Evolutionary conservation across 1,140 invertebrate species (phyloP), one percentile per base, ranked within the genome.

Genomic region (Liolophura sinensis): DNA sequence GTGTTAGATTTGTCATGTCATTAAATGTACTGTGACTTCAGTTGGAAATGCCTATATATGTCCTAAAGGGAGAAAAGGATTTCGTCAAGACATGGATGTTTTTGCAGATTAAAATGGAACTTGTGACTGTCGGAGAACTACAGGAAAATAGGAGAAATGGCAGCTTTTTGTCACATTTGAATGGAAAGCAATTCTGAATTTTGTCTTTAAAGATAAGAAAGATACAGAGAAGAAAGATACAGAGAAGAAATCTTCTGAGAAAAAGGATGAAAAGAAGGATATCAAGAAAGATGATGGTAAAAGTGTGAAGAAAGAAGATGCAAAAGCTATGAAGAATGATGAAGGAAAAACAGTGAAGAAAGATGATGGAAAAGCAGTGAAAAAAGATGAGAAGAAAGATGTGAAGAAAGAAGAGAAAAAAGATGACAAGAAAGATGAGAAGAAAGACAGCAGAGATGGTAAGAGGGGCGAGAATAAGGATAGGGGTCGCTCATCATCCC

Each of bases 361-460:
- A 40, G 31, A 40, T 40, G 31, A 40, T 40, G 9, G 15, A 20
- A 51, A 14, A n/a, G 48, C 60, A 1, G 62, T 55, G 56, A 71
- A 72, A 48, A 60, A 69, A 61, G 60, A 63, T 48, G 25, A 24
- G 52, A 64, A 63, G 47, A 61, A 72, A 25, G 62, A 62, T 51
- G 65, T 47, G 14, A 62, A 60, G 12, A 70, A 67, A 48, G 65
- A 72, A 57, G 75, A 73, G 48, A 61, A 50, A 14, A 65, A 59
- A 62, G 64, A 51, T 57, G 62, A 67, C 59, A 51, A 59, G 9
- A 40, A 47, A 51, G 60, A 58, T 65, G 54, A 75, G 3, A 87
- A 20, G 82, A 86, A 18, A 85, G 84, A 76, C 83, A 86, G 27
- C 83, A 81, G 61, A 65, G 57, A 48, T 84, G 85, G 50, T 81